These are phyloP conservation scores for Polyodon spathula DNA, from an alignment of 2,113 vertebrate species.

Conservation along the genomic window DNA sequence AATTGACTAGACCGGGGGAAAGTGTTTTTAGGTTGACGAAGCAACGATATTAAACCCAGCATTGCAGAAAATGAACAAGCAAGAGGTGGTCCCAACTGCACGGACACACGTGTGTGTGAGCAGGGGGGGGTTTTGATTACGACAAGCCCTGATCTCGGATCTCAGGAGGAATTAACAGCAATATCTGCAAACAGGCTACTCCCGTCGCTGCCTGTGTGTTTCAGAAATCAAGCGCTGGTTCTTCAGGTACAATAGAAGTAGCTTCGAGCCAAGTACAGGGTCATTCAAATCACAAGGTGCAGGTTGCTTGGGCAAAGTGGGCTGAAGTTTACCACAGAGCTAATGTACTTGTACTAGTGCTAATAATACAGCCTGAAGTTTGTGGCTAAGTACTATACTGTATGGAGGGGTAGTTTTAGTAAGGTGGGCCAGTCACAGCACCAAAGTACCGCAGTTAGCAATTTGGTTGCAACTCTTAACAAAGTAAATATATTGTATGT, in stretches of 20 bases:
- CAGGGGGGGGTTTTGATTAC: not conserved
- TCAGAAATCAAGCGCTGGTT: not conserved
- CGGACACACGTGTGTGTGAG: not conserved
- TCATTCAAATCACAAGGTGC: not conserved
- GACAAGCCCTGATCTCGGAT: not conserved
- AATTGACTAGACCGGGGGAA: constrained; percentile 4
- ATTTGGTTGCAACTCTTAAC: no score
- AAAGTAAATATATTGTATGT: no score
- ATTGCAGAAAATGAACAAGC: constrained; percentile 21
- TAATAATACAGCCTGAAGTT: no score
- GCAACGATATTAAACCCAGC: constrained; percentile 15
- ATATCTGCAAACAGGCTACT: not conserved
- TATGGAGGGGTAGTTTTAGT: no score
- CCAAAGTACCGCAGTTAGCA: no score
- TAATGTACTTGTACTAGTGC: no score
- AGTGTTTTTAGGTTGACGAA: constrained; percentile 16
- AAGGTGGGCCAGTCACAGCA: no score
- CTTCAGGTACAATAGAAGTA: not conserved
- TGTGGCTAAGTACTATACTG: no score
- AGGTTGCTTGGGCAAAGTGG: no score
- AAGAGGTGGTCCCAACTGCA: constrained; percentile 8
- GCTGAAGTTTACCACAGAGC: no score
- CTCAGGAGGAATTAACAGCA: not conserved
- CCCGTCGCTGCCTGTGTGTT: not conserved
- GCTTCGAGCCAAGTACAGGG: not conserved